Base-by-base conservation (phyloP, 2,113 vertebrate species). In the Arenaria interpres region DNA sequence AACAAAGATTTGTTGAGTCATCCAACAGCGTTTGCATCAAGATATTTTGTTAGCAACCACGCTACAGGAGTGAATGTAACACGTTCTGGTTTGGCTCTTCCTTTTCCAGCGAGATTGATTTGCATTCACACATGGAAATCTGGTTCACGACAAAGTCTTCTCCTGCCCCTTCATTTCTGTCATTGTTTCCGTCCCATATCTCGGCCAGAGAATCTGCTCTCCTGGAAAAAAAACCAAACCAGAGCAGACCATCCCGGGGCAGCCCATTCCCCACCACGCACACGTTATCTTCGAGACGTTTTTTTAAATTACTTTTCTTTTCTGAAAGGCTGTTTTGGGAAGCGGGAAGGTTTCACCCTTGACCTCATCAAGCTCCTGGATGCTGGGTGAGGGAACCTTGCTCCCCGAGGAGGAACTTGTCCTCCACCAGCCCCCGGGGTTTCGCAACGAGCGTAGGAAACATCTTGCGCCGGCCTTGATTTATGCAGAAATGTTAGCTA, bases 401-500 rank as follows among this genome's bases (percentile, higher is more conserved):
- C 89, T 88, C 56, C 79, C 78, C 7, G 33, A 88, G 25, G 66
- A 95, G 96, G 96, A 97, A 97, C 97, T 97, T 90, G 92, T 92
- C 94, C 96, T 97, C 90, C 82, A 57, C 53, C 18, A 91, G 88
- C 75, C 81, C 71, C 4, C 9, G 27, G 27, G 27, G 50, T 98
- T 98, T 98, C 45, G 67, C 95, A 98, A 98, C 27, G 8, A 59
- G 43, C 5, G 43, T 84, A 97, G 97, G 97, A 98, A 98, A 96
- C 96, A 95, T 97, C 98, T 98, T 97, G 94, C 51, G 23, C 71
- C 92, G 93, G 95, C 93, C 96, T 96, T 98, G 94, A 86, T 90
- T 98, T 97, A 97, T 97, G 93, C 93, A 67, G 21, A 80, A 94
- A 91, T 85, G 94, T 98, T 97, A 97, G 97, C 94, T 97, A 98